Conservation (phyloP, 2,113 vertebrate genomes). For the Helogale parvula region DNA sequence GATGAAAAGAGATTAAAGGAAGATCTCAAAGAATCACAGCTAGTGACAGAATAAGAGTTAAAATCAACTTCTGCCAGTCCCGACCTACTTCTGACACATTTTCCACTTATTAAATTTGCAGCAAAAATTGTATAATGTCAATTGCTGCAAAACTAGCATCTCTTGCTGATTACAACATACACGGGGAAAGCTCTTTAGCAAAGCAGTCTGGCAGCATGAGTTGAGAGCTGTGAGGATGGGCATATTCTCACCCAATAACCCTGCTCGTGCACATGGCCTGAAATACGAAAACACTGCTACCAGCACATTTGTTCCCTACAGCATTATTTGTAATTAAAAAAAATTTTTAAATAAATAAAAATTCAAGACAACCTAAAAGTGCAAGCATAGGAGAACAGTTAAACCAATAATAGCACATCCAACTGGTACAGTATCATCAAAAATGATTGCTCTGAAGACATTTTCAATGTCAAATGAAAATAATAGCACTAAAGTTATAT, state of each 20-base stretch:
- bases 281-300: background rate
- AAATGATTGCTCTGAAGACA: conserved; percentile 7
- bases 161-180: background rate
- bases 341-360: background rate
- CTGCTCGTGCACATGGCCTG: background rate
- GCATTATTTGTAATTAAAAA: conserved; percentile 13
- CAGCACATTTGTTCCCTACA: conserved; percentile 31
- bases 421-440: background rate
- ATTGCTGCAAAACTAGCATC: conserved; percentile 1
- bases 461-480: conserved; percentile 46
- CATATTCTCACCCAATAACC: conserved; percentile 12
- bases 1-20: background rate
- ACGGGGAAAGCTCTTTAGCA: conserved; percentile 33
- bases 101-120: conserved; percentile 25
- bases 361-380: background rate
- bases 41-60: conserved; percentile 8
- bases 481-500: background rate
- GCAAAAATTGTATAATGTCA: conserved; percentile 9
- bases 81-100: background rate
- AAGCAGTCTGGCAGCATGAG: background rate
- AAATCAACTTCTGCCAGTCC: background rate
- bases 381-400: background rate
- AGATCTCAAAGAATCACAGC: background rate
- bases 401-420: background rate
- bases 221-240: background rate